These are phyloP conservation scores for Drosophila subsilvestris DNA, from an alignment of 2,888 invertebrate genomes.

Conservation along the genomic window DNA sequence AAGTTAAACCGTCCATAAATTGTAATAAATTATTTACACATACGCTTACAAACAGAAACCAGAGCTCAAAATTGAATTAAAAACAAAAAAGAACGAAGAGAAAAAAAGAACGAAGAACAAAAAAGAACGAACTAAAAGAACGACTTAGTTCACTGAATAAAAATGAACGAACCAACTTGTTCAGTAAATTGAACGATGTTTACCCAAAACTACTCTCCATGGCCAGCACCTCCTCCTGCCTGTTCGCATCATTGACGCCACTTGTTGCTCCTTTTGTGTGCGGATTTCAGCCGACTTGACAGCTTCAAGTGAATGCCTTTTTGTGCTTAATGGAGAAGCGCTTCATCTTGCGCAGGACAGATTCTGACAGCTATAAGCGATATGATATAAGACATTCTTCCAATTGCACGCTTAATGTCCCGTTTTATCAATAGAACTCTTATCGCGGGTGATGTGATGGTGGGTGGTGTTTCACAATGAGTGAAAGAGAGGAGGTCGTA, in stretches of 20 bases:
- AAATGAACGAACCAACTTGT: no score
- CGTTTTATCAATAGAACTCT: slow-evolving; percentile 42
- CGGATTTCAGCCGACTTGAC: slow-evolving; percentile 17
- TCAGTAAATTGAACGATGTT: no score
- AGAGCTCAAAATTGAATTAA: no score
- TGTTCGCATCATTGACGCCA: slow-evolving; percentile 23
- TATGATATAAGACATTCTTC: slow-evolving; percentile 12
- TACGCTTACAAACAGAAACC: no score
- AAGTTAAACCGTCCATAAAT: no score
- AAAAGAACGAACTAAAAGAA: no score
- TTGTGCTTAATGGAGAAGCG: slow-evolving; percentile 7
- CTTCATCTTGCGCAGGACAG: slow-evolving; percentile 43
- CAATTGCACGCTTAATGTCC: slow-evolving; percentile 34
- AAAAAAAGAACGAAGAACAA: no score
- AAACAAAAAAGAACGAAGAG: no score
- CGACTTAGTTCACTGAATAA: no score
- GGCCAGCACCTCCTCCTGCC: not conserved
- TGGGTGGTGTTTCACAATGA: slow-evolving; percentile 17
- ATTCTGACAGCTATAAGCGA: slow-evolving; percentile 41
- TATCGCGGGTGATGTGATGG: not conserved
- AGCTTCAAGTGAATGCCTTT: slow-evolving; percentile 30
- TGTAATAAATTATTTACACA: no score
- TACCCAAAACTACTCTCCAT: no score
- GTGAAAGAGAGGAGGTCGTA: slow-evolving; percentile 18
- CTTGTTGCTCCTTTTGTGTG: slow-evolving; percentile 35